phyloP scores from a whole-genome alignment of 2,113 vertebrate species.

The Hymenochirus boettgeri region DNA sequence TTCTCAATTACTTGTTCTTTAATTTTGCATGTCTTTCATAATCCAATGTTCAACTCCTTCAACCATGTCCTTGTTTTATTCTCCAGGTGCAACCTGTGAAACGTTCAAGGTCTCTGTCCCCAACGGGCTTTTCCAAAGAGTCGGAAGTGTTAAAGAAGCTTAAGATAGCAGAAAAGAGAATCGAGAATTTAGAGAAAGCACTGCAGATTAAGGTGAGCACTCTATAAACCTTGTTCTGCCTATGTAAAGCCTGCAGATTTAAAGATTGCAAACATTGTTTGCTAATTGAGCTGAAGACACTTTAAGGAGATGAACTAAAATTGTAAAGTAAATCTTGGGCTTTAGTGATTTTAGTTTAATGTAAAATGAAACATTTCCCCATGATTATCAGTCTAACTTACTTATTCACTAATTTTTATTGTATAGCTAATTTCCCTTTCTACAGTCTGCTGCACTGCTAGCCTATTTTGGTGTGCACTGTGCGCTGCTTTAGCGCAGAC shows the following conservation, averaged over 20 bases:
- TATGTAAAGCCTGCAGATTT: slow-evolving; percentile 51
- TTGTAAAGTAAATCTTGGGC: slow-evolving; percentile 4
- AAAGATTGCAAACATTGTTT: slow-evolving; percentile 26
- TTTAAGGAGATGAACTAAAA: neutral
- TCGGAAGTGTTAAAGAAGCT: slow-evolving; percentile 58
- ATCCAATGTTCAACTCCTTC: slow-evolving; percentile 73
- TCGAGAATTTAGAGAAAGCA: slow-evolving; percentile 75
- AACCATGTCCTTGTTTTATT: slow-evolving; percentile 79
- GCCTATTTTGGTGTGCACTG: too few relatives aligned
- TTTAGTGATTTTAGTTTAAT: slow-evolving; percentile 16
- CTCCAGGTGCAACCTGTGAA: slow-evolving; percentile 84
- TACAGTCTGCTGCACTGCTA: too few relatives aligned
- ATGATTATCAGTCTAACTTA: slow-evolving; percentile 13
- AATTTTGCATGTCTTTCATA: slow-evolving; percentile 86
- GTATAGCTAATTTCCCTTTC: too few relatives aligned
- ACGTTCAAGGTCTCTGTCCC: slow-evolving; percentile 90
- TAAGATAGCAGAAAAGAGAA: slow-evolving; percentile 68
- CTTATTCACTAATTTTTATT: neutral
- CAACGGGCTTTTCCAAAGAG: slow-evolving; percentile 66
- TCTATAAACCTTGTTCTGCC: slow-evolving; percentile 41
- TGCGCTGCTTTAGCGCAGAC: too few relatives aligned
- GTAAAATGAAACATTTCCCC: neutral
- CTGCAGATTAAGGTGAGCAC: slow-evolving; percentile 75
- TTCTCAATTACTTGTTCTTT: slow-evolving; percentile 87
- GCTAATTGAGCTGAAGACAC: slow-evolving; percentile 22